phyloP scores from a whole-genome alignment of 2,888 invertebrate genomes.

The Heliconius ethilla region DNA sequence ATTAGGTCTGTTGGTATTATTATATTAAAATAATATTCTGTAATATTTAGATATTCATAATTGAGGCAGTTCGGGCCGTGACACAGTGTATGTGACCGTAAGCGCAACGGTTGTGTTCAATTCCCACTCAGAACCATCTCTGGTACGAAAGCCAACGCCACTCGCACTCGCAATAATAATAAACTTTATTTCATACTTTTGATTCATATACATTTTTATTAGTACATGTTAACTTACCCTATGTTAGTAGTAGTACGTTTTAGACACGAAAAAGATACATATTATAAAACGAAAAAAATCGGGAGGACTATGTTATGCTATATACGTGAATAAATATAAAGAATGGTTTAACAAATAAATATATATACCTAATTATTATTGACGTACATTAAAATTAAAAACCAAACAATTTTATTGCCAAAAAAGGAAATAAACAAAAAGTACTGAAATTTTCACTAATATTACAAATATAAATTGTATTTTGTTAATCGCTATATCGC shows the following conservation, averaged over 20 bases:
- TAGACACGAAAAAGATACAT: too few relatives aligned
- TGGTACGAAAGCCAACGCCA: not conserved
- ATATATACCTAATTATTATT: too few relatives aligned
- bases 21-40: not conserved
- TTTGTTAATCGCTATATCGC: conserved; percentile 2
- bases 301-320: too few relatives aligned
- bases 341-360: too few relatives aligned
- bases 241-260: too few relatives aligned
- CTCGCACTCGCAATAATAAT: not conserved
- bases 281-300: too few relatives aligned
- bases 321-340: too few relatives aligned
- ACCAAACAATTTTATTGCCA: not conserved
- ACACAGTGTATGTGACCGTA: not conserved
- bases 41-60: not conserved
- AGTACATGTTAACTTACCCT: too few relatives aligned
- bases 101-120: too few relatives aligned
- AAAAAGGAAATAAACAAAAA: not conserved
- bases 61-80: not conserved
- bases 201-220: too few relatives aligned
- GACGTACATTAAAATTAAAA: not conserved
- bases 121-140: too few relatives aligned
- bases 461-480: not conserved
- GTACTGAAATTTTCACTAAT: not conserved
- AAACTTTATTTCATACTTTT: too few relatives aligned
- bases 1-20: not conserved